phyloP scores from a whole-genome alignment of 2,797 vertebrate genomes.

The Manis pentadactyla region DNA sequence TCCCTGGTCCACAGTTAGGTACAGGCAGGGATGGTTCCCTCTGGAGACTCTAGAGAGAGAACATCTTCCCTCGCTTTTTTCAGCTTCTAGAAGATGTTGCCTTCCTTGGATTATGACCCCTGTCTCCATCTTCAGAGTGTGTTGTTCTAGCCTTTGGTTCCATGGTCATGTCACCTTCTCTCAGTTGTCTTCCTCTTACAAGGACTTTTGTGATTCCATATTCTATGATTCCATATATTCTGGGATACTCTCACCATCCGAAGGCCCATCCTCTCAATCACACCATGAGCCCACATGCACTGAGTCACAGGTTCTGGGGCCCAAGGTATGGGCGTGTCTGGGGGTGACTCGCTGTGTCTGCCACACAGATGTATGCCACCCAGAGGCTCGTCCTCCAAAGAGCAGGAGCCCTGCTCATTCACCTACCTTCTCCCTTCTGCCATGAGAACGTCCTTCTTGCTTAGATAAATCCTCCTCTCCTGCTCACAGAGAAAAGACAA shows the following conservation, averaged over 20 bases:
- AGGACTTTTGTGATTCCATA: not conserved
- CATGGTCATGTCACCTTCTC: not conserved
- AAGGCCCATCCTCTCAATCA: not conserved
- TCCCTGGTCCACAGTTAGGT: not conserved
- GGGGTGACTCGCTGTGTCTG: not conserved
- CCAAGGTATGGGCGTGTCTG: not conserved
- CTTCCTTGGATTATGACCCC: not conserved
- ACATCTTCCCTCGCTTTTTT: not conserved
- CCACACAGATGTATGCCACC: accelerated
- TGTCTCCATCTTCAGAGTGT: not conserved
- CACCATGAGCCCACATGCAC: not conserved
- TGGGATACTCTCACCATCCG: not conserved
- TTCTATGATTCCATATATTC: no score
- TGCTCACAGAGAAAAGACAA: not conserved
- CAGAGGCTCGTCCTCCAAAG: not conserved
- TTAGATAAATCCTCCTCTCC: not conserved
- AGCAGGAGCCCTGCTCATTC: not conserved
- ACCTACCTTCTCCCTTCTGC: not conserved
- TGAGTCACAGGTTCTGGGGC: not conserved
- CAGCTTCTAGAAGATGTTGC: not conserved
- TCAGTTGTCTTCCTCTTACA: not conserved
- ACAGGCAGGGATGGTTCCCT: not conserved
- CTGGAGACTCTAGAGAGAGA: not conserved
- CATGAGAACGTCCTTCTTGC: not conserved
- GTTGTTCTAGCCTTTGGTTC: not conserved